Conservation (phyloP, 2,888 invertebrate genomes). For the Lasius platythorax region DNA sequence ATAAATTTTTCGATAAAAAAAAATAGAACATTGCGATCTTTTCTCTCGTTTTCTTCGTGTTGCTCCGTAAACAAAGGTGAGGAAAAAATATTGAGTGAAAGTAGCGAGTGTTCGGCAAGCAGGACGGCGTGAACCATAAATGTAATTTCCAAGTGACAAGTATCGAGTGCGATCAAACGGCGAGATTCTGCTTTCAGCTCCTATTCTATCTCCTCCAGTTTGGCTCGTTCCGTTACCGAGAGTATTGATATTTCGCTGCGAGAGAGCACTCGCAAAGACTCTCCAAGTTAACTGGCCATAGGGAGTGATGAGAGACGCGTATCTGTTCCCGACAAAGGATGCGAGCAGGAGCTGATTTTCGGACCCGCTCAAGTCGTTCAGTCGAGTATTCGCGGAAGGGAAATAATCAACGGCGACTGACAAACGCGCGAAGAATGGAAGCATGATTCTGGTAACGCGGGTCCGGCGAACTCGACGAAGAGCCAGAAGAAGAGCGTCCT, state of each 20-base stretch:
- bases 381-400: background rate
- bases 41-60: conserved; percentile 39
- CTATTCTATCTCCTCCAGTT: conserved; percentile 12
- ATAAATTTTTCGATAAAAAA: background rate
- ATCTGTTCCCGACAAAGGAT: conserved; percentile 12
- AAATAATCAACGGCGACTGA: conserved; percentile 23
- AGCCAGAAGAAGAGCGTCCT: conserved; percentile 46
- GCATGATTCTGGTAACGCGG: conserved; percentile 44
- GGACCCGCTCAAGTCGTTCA: background rate
- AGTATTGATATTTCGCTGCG: conserved; percentile 33
- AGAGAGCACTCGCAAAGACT: conserved; percentile 11
- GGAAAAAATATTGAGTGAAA: conserved; percentile 30
- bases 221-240: conserved; percentile 1
- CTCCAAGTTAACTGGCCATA: conserved; percentile 25
- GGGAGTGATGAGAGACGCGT: conserved; percentile 21
- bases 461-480: conserved; percentile 47
- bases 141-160: conserved; percentile 38
- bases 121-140: conserved; percentile 4
- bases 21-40: background rate
- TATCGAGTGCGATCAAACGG: conserved; percentile 41
- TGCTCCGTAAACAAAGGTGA: background rate
- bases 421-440: conserved; percentile 36
- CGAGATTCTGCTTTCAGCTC: conserved; percentile 40
- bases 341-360: conserved; percentile 33
- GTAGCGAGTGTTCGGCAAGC: conserved; percentile 14